Conservation (phyloP, 2,888 invertebrate species). For the Cactoblastis cactorum region DNA sequence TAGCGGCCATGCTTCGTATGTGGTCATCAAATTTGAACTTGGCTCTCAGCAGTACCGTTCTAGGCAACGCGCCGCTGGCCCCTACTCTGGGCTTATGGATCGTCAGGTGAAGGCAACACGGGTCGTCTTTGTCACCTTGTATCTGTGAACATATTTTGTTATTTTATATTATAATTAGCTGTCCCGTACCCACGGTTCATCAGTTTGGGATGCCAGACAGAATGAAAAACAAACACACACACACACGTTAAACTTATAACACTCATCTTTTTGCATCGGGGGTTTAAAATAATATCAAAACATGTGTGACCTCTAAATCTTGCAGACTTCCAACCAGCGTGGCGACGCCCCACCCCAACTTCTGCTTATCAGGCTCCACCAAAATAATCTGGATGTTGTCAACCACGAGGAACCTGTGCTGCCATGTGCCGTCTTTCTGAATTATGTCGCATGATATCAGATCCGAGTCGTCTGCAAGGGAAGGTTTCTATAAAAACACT, state of each 20-base stretch:
- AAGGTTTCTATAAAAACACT: conserved; percentile 12
- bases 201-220: too few species aligned
- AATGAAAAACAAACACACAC: too few species aligned
- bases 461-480: conserved; percentile 94
- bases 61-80: conserved; percentile 80
- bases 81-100: conserved; percentile 88
- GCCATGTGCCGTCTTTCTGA: conserved; percentile 92
- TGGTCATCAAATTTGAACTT: conserved; percentile 99
- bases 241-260: too few species aligned
- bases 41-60: conserved; percentile 90
- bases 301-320: conserved; percentile 95
- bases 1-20: conserved; percentile 99
- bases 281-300: too few species aligned
- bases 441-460: conserved; percentile 97
- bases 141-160: too few species aligned
- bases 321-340: conserved; percentile 97
- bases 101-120: conserved; percentile 95
- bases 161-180: too few species aligned
- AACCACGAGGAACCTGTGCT: conserved; percentile 96
- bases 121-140: conserved; percentile 97
- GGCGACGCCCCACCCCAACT: conserved; percentile 98
- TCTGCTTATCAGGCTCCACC: conserved; percentile 96
- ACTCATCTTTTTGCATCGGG: too few species aligned
- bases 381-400: conserved; percentile 96
- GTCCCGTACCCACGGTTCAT: too few species aligned